These are phyloP conservation scores for Carapus acus DNA, from an alignment of 2,797 vertebrate genomes.

Conservation along the genomic window DNA sequence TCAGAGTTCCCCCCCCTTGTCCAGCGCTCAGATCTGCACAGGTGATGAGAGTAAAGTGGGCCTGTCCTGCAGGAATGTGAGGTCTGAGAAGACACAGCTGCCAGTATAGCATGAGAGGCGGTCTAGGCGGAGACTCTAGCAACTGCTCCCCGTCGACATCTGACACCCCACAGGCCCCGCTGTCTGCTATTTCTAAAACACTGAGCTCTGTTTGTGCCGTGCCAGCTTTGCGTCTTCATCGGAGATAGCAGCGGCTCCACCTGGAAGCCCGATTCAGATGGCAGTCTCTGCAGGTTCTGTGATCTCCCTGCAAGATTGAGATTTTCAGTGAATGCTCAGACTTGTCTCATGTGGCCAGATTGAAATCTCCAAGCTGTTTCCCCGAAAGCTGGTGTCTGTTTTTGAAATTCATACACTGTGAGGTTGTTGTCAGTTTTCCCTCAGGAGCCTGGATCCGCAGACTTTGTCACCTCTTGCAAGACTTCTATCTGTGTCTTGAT, in stretches of 20 bases:
- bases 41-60: slow-evolving; percentile 66
- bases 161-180: slow-evolving; percentile 54
- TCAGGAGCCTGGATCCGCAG: neutral
- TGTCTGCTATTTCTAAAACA: slow-evolving; percentile 59
- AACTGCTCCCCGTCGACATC: slow-evolving; percentile 69
- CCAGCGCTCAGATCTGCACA: slow-evolving; percentile 54
- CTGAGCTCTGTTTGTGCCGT: slow-evolving; percentile 43
- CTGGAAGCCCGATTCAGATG: slow-evolving; percentile 15
- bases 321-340: neutral
- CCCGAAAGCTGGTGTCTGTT: neutral
- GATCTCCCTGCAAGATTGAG: neutral
- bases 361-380: neutral
- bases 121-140: slow-evolving; percentile 52
- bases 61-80: slow-evolving; percentile 69
- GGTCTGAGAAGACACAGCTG: slow-evolving; percentile 73
- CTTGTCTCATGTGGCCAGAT: neutral
- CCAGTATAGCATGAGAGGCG: slow-evolving; percentile 50
- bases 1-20: slow-evolving; percentile 7
- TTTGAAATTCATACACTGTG: neutral
- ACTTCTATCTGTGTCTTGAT: slow-evolving; percentile 3
- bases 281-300: neutral
- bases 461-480: slow-evolving; percentile 3
- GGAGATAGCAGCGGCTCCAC: slow-evolving; percentile 25
- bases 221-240: slow-evolving; percentile 11
- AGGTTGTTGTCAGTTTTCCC: neutral